Conservation (phyloP, 2,888 invertebrate genomes). For the Meganola albula region DNA sequence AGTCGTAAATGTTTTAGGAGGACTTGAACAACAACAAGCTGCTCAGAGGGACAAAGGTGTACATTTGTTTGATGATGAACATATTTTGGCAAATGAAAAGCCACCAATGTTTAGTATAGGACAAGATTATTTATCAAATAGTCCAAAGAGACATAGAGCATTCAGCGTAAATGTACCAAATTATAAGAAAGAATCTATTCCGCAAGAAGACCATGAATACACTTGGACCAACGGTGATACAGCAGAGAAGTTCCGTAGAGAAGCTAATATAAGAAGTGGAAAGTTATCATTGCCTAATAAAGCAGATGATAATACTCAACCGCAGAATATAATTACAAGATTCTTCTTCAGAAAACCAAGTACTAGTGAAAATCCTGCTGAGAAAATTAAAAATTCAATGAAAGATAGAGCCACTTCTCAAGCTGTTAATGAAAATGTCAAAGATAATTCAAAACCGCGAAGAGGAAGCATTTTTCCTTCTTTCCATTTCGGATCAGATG, state of each 20-base stretch:
- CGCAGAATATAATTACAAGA: constrained; percentile 51
- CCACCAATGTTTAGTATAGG: constrained; percentile 77
- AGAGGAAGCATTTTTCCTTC: constrained; percentile 61
- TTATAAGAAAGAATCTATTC: constrained; percentile 58
- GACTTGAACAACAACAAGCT: constrained; percentile 67
- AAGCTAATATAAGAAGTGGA: constrained; percentile 61
- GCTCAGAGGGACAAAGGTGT: constrained; percentile 75
- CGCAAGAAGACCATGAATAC: constrained; percentile 69
- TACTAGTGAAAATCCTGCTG: constrained; percentile 51
- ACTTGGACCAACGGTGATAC: constrained; percentile 85
- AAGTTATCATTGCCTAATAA: constrained; percentile 60
- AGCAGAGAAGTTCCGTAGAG: constrained; percentile 76
- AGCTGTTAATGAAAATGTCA: constrained; percentile 39
- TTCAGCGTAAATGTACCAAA: constrained; percentile 78
- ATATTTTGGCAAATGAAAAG: constrained; percentile 84
- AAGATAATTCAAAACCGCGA: constrained; percentile 42
- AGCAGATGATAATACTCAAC: constrained; percentile 34
- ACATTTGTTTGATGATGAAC: constrained; percentile 84
- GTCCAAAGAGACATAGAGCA: constrained; percentile 76
- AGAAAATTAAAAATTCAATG: constrained; percentile 54
- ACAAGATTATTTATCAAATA: constrained; percentile 50
- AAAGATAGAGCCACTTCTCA: constrained; percentile 53
- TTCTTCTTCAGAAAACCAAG: constrained; percentile 52
- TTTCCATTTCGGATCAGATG: constrained; percentile 44
- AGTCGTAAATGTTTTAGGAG: constrained; percentile 87